phyloP scores from a whole-genome alignment of 2,113 vertebrate species.

The Antennarius striatus region DNA sequence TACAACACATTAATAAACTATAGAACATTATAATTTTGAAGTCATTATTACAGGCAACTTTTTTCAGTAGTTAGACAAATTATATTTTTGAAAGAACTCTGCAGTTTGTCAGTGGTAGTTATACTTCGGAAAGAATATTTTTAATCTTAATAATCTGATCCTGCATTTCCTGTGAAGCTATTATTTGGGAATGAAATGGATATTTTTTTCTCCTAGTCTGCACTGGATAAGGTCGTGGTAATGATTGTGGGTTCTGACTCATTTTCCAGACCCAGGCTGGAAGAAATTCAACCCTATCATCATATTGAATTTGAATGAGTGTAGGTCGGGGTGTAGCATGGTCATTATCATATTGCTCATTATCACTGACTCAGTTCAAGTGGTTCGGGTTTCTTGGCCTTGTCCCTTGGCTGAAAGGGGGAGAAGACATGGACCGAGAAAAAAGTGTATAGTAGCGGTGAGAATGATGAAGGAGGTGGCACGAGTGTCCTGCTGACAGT shows the following conservation, averaged over 20 bases:
- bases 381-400: conserved; percentile 27
- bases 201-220: conserved; percentile 31
- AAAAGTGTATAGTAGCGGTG: too few relatives aligned
- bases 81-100: background rate
- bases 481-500: too few relatives aligned
- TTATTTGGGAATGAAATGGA: conserved; percentile 46
- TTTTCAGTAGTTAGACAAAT: conserved; percentile 6
- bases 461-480: too few relatives aligned
- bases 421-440: background rate
- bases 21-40: conserved; percentile 1
- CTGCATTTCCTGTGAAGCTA: conserved; percentile 39
- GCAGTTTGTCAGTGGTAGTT: background rate
- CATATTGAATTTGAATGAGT: conserved; percentile 55
- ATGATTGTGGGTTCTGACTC: conserved; percentile 37
- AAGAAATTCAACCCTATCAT: conserved; percentile 50
- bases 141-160: conserved; percentile 38
- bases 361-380: conserved; percentile 32
- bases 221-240: conserved; percentile 20
- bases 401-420: conserved; percentile 11
- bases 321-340: conserved; percentile 46
- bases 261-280: conserved; percentile 20
- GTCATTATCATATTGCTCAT: conserved; percentile 59
- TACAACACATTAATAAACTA: conserved; percentile 38
- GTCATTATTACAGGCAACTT: conserved; percentile 30
- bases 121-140: conserved; percentile 8